phyloP scores from a whole-genome alignment of 2,888 invertebrate genomes.

The Bellardia bayeri region DNA sequence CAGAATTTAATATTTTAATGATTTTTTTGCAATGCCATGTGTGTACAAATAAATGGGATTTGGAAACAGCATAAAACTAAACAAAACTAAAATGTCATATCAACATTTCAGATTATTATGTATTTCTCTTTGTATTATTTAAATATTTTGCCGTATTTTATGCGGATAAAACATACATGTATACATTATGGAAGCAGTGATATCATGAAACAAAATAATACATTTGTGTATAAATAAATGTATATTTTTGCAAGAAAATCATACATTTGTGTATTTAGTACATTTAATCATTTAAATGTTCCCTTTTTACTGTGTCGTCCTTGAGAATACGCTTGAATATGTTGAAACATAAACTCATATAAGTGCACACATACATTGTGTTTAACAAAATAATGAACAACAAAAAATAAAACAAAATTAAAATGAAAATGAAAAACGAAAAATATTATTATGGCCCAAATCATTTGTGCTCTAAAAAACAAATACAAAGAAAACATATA shows the following conservation, averaged over 20 bases:
- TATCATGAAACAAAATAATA: neutral
- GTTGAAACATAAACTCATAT: conserved; percentile 22
- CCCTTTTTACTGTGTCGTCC: conserved; percentile 36
- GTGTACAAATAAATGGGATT: neutral
- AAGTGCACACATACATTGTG: neutral
- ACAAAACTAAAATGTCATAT: neutral
- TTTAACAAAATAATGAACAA: conserved; percentile 27
- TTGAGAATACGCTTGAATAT: conserved; percentile 50
- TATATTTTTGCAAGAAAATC: neutral
- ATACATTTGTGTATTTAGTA: conserved; percentile 6
- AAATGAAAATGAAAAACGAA: neutral
- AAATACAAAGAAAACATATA: conserved; percentile 41
- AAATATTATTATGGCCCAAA: conserved; percentile 56
- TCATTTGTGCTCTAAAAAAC: conserved; percentile 60
- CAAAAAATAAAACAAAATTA: neutral
- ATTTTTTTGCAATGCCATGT: conserved; percentile 4
- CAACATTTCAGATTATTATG: conserved; percentile 2
- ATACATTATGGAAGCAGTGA: neutral
- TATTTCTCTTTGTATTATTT: neutral
- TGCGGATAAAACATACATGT: no score
- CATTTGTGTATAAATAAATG: conserved; percentile 3
- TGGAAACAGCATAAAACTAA: neutral
- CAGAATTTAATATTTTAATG: conserved; percentile 32
- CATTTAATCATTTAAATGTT: conserved; percentile 61
- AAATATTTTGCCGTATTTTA: neutral